Base-by-base conservation (phyloP, 2,797 vertebrate species). In the Spinus pinus region DNA sequence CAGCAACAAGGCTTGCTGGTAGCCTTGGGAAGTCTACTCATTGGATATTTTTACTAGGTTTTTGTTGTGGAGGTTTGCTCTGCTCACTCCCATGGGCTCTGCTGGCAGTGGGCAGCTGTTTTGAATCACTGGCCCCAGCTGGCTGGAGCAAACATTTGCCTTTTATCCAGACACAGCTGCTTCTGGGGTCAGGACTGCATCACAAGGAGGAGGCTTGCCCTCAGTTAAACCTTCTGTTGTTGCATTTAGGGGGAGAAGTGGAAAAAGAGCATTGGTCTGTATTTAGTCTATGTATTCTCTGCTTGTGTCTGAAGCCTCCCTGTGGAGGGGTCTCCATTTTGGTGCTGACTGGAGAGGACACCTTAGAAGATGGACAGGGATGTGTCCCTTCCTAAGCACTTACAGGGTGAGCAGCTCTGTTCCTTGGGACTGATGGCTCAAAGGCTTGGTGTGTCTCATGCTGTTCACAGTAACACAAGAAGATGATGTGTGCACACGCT, bases 361-460 rank as follows among this genome's bases (percentile, higher is more conserved):
- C 21, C 18, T 14, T 27, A 53, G 22, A n/a, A 66, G n/a, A 17
- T 8, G 8, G 22, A 65, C 6, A 4, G 22, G 25, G 12, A 33
- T 22, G 0, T 27, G 16, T n/a, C 25, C 15, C 37, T 79, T 31
- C 21, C n/a, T 16, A n/a, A 53, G 42, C 23, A 28, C 9, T 13
- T 49, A 19, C n/a, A 62, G 77, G 20, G 27, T 19, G 35, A 90
- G 13, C 23, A 81, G 42, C 39, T 69, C 30, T 61, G 15, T 35
- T 41, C 31, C 57, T 64, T 33, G 0, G 2, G 44, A 39, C 8
- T 31, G 67, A 31, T 57, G 66, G 8, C 37, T 69, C 30, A 31
- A 35, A 54, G 24, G 10, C 23, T 88, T 67, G 73, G n/a, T 91
- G 88, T 94, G 95, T 91, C 83, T 94, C 33, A 8, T 46, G 50